Evolutionary conservation across 2,113 vertebrate genomes (phyloP).

Genomic region (Spea multiplicata): DNA sequence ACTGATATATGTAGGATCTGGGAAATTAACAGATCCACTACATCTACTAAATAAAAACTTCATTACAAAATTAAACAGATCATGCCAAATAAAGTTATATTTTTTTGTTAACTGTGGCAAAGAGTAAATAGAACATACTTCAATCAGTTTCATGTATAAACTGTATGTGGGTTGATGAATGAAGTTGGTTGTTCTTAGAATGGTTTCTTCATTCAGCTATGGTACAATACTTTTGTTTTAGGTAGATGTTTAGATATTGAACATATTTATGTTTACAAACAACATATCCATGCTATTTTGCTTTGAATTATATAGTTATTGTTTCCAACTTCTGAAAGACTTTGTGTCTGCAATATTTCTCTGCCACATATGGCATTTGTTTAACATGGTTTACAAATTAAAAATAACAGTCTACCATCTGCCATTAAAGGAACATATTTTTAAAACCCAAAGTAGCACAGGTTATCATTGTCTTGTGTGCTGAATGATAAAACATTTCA

Average conservation of each 20-base stretch:
- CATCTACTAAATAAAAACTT: no score
- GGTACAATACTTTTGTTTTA: background rate
- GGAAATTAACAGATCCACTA: no score
- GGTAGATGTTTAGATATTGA: background rate
- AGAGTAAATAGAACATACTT: no score
- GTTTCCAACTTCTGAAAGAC: constrained; percentile 73
- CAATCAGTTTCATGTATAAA: no score
- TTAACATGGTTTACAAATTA: constrained; percentile 80
- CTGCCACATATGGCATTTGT: constrained; percentile 77
- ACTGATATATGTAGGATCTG: no score
- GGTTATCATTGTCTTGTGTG: constrained; percentile 71
- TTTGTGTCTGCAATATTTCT: constrained; percentile 69
- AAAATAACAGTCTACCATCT: constrained; percentile 81
- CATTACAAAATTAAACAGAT: no score
- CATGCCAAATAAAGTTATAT: no score
- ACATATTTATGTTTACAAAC: constrained; percentile 6
- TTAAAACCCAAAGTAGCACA: constrained; percentile 71
- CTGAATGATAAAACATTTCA: constrained; percentile 62
- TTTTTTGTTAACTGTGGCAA: no score
- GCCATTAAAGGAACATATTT: constrained; percentile 73
- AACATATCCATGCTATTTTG: constrained; percentile 51
- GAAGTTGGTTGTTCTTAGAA: no score
- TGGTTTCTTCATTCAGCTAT: no score
- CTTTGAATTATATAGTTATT: constrained; percentile 73
- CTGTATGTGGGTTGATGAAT: no score